phyloP scores from a whole-genome alignment of 1,140 invertebrate species.

The Lordiphosa mommai region DNA sequence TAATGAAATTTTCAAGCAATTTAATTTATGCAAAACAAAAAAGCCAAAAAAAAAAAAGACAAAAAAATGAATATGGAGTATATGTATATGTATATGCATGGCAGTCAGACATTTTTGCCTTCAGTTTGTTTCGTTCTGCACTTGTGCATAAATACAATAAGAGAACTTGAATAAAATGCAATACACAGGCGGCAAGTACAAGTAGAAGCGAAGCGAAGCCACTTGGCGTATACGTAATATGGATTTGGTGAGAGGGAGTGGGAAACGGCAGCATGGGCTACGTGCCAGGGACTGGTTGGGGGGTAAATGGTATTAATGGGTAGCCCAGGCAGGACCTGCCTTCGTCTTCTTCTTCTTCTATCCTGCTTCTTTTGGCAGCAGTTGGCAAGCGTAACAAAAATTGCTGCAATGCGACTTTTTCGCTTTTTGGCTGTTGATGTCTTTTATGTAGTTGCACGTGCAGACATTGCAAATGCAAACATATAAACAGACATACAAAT shows the following conservation, averaged over 20 bases:
- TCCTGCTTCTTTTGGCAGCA: slow-evolving; percentile 34
- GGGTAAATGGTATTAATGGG: slow-evolving; percentile 74
- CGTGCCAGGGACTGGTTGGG: slow-evolving; percentile 16
- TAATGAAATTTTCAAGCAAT: slow-evolving; percentile 50
- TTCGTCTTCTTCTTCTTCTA: not conserved
- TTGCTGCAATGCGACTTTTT: slow-evolving; percentile 77
- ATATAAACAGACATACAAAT: slow-evolving; percentile 36
- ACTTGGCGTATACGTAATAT: slow-evolving; percentile 57
- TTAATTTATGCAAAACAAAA: slow-evolving; percentile 42
- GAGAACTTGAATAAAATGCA: slow-evolving; percentile 31
- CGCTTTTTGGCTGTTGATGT: slow-evolving; percentile 56
- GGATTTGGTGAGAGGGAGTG: too few species aligned
- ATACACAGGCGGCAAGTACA: slow-evolving; percentile 27
- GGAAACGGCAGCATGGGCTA: slow-evolving; percentile 20
- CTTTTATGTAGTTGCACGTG: slow-evolving; percentile 28
- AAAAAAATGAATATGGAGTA: slow-evolving; percentile 12
- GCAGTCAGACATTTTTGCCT: slow-evolving; percentile 49
- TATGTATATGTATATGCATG: slow-evolving; percentile 41
- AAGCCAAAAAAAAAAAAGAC: not conserved
- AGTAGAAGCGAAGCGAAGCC: slow-evolving; percentile 20
- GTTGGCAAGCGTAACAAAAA: slow-evolving; percentile 74
- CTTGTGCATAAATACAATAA: slow-evolving; percentile 68
- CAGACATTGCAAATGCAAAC: slow-evolving; percentile 43
- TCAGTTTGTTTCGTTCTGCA: slow-evolving; percentile 61
- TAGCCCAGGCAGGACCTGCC: slow-evolving; percentile 30